Base-by-base conservation (phyloP, 2,113 vertebrate genomes). In the Gobio gobio region DNA sequence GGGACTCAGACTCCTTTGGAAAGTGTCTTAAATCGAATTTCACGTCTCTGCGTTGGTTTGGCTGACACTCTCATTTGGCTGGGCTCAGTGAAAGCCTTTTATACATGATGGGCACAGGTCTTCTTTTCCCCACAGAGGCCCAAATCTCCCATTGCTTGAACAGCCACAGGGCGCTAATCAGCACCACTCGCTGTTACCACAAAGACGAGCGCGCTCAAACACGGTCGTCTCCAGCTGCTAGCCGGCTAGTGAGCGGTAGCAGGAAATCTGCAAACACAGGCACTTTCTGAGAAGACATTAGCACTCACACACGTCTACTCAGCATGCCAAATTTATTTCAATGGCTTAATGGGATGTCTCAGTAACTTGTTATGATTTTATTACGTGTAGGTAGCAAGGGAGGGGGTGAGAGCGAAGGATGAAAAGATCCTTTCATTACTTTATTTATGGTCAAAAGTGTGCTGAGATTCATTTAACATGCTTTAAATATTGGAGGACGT, bases 21-120 rank as follows among this genome's bases (percentile, higher is more conserved):
- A 86, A 73, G 59, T 40, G 54, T 75, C 47, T 72, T 70, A 91
- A 90, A 91, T 92, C 87, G 84, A 82, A 88, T 92, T 91, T 89
- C 86, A 91, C 83, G 88, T 92, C 70, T 49, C 74, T 33, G 54
- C 68, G 40, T 78, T 66, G 58, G 78, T 86, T 85, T 76, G 79
- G 86, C 78, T 43, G 84, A 81, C 70, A 81, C 63, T 77, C 58
- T 81, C 83, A 86, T 83, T 73, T 84, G 54, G 83, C 74, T 54
- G 5, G 22, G 26, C 82, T 86, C 58, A 72, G 79, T 45, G 76
- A 87, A 86, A 87, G 88, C 74, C 56, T 83, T 84, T 88, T 81
- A 81, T 54, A 59, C 72, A 49, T 5, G 85, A 45, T 77, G 77
- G 66, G 64, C 66, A 72, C 64, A 58, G 80, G 80, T 83, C 63